Evolutionary conservation across 2,113 vertebrate genomes (phyloP).

Genomic region (Petromus typicus): DNA sequence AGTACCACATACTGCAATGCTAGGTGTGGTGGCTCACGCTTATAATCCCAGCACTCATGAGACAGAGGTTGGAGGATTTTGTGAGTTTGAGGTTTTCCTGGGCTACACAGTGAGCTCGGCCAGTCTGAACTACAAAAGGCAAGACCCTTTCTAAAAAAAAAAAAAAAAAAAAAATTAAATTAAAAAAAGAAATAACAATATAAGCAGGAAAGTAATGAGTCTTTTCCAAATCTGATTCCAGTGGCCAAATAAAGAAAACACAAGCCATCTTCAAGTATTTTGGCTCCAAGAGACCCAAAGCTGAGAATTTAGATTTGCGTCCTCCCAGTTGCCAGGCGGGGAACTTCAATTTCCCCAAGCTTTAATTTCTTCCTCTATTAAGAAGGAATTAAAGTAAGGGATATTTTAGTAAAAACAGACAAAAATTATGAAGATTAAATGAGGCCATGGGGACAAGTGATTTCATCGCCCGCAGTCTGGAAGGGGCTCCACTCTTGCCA

Average conservation of each 20-base stretch:
- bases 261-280: background rate
- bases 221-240: background rate
- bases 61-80: too few relatives aligned
- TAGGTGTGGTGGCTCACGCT: too few relatives aligned
- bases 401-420: background rate
- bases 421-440: background rate
- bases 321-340: background rate
- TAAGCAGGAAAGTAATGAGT: background rate
- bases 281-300: background rate
- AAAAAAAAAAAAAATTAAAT: too few relatives aligned
- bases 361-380: background rate
- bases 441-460: background rate
- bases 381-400: background rate
- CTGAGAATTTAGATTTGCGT: background rate
- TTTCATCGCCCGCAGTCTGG: background rate
- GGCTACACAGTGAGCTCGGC: too few relatives aligned
- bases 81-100: too few relatives aligned
- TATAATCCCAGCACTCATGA: too few relatives aligned
- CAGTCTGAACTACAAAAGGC: too few relatives aligned
- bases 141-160: too few relatives aligned
- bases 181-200: too few relatives aligned
- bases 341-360: background rate
- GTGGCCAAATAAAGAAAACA: background rate
- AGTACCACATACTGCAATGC: too few relatives aligned
- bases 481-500: background rate